A percentile compares a stretch with the other conserved stretches of the same genome.
These are phyloP conservation scores for Apodemia hepburni DNA, from an alignment of 2,888 invertebrate genomes.

Conservation along the genomic window DNA sequence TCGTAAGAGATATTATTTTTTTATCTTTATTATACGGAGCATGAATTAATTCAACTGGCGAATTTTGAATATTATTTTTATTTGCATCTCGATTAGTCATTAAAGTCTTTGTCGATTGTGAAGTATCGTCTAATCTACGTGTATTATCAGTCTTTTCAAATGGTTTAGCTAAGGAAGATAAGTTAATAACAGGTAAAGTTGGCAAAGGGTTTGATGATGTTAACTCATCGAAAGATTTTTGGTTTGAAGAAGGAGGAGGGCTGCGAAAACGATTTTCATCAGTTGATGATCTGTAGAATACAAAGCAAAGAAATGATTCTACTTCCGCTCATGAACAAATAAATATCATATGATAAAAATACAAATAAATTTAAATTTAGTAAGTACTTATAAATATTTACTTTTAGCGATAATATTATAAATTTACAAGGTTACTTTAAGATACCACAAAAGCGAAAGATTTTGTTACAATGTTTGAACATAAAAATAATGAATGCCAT, in stretches of 20 bases:
- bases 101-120: constrained; percentile 54
- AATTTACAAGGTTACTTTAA: constrained; percentile 34
- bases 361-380: background rate
- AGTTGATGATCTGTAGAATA: constrained; percentile 80
- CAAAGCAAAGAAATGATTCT: constrained; percentile 74
- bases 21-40: constrained; percentile 47
- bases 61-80: constrained; percentile 49
- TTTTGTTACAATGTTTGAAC: background rate
- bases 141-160: constrained; percentile 72
- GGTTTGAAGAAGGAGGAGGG: constrained; percentile 59
- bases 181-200: constrained; percentile 51
- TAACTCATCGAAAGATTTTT: constrained; percentile 60
- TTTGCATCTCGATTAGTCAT: constrained; percentile 51
- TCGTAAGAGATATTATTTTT: constrained; percentile 64
- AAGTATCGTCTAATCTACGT: constrained; percentile 55
- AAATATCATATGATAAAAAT: constrained; percentile 18
- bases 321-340: constrained; percentile 48
- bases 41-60: constrained; percentile 47
- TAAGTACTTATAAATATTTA: background rate
- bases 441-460: constrained; percentile 69
- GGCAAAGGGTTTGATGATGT: constrained; percentile 49
- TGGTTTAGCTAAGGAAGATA: constrained; percentile 72
- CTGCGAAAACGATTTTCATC: constrained; percentile 67
- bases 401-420: constrained; percentile 3
- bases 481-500: constrained; percentile 5